Base-by-base conservation (phyloP, 2,797 vertebrate genomes). In the Gambusia yucatana region DNA sequence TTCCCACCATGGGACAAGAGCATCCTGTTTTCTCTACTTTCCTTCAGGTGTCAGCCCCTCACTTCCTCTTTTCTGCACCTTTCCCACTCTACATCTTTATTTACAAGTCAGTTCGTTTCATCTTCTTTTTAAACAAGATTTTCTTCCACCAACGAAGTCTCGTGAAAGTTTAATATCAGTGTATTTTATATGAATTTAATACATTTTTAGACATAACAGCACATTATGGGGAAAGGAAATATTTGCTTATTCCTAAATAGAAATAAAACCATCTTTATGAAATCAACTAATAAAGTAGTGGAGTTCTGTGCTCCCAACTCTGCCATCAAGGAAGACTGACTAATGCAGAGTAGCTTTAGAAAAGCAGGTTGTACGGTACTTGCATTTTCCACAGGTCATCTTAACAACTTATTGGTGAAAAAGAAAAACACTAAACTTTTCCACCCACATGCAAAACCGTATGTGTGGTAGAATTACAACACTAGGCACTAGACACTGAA, bases 11-110 rank as follows among this genome's bases (percentile, higher is more conserved):
- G 67, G 71, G 77, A 63, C 79, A 81, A 71, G 44, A 82, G 84
- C 86, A 36, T 36, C 59, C 30, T 89, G 6, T 86, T 87, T 72
- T 77, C 70, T 81, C 36, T 84, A 85, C 80, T 88, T 91, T 85
- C 84, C 75, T 73, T 83, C 87, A 88, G 85, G 80, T 77, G 76
- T 82, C 83, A 77, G 55, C 1, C 61, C 25, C 7, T 52, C 61
- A 78, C 0, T 72, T 17, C 70, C 11, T 63, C 59, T 71, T 57
- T 61, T 6, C 73, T 44, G 4, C 41, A 63, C 41, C n/a, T 36
- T 39, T 79, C 59, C 46, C 57, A 41, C 36, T 82, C 33, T 3
- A 72, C 41, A 44, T 69, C 48, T 70, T 57, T 76, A 72, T 69
- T 73, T 78, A 69, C 17, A 59, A 77, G 70, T 36, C 22, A 20